A percentile compares a stretch with the other conserved stretches of the same genome.
Conservation (phyloP, 2,797 vertebrate species). For the Macroramphosus scolopax region DNA sequence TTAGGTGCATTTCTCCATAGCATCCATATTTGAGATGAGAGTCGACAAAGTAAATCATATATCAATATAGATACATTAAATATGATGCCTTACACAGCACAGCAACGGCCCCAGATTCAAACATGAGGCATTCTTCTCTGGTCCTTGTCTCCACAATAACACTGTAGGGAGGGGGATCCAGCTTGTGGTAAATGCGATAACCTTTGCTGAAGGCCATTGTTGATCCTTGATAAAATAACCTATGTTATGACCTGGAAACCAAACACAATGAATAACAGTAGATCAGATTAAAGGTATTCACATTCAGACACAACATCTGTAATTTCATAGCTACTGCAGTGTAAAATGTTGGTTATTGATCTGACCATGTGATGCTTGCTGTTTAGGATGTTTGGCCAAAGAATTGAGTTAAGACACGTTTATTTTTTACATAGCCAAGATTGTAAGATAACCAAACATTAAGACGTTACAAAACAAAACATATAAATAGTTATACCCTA, state of each 20-base stretch:
- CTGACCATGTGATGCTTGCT: no score
- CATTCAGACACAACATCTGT: conserved; percentile 8
- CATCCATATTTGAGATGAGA: neutral
- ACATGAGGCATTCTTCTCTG: conserved; percentile 95
- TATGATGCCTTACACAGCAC: conserved; percentile 88
- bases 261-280: conserved; percentile 2
- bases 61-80: conserved; percentile 6
- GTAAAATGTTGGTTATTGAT: neutral
- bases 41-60: no score
- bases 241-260: conserved; percentile 56
- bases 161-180: conserved; percentile 95
- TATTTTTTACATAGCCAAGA: no score
- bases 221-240: conserved; percentile 56
- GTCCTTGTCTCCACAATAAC: conserved; percentile 92
- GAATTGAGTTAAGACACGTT: no score
- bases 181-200: conserved; percentile 95
- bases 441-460: neutral
- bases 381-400: no score
- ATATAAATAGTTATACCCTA: neutral
- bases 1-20: no score
- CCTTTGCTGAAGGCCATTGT: conserved; percentile 99
- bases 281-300: neutral
- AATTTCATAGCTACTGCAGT: neutral
- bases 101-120: conserved; percentile 96
- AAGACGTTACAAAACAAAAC: neutral